phyloP scores from a whole-genome alignment of 2,888 invertebrate species.

The Xylota sylvarum region DNA sequence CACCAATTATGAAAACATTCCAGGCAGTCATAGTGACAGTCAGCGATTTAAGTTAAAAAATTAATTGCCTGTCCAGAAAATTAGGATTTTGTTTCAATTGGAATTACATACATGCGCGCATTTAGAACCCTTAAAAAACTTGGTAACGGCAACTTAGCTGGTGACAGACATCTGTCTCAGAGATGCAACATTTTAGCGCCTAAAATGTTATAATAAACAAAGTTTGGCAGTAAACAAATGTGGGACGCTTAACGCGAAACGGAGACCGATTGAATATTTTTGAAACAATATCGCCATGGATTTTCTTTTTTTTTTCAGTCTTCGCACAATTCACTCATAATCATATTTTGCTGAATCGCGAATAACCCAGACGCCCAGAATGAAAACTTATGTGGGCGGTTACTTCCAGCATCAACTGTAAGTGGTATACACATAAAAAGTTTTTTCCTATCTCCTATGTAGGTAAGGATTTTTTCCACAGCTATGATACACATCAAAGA shows the following conservation, averaged over 20 bases:
- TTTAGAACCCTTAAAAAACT: no score
- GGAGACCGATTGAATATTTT: no score
- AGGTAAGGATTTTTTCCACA: slow-evolving; percentile 24
- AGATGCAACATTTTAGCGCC: background rate
- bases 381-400: slow-evolving; percentile 2
- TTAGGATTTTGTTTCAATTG: no score
- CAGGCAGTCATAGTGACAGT: no score
- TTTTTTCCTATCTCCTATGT: slow-evolving; percentile 8
- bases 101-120: no score
- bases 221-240: background rate
- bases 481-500: background rate
- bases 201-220: background rate
- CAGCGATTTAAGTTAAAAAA: no score
- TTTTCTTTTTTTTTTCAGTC: background rate
- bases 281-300: no score
- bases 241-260: background rate
- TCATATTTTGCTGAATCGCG: background rate
- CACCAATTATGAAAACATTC: no score
- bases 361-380: background rate
- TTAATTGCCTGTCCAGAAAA: no score
- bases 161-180: background rate
- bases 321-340: background rate
- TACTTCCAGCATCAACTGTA: slow-evolving; percentile 63
- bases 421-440: slow-evolving; percentile 64
- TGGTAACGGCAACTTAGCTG: no score